Conservation (phyloP, 2,888 invertebrate species). For the Drosophila putrida region DNA sequence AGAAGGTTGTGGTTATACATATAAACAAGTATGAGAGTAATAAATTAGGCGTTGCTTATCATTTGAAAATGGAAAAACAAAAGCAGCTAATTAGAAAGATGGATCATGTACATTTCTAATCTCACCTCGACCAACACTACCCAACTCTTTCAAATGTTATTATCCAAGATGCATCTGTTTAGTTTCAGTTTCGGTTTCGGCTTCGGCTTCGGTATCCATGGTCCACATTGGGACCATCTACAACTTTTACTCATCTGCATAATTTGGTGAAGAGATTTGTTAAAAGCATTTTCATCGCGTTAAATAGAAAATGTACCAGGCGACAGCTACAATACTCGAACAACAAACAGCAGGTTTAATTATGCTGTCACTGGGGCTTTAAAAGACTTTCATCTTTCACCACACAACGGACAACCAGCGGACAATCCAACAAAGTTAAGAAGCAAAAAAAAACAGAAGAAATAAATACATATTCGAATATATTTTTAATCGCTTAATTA, state of each 20-base stretch:
- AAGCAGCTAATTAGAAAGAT: conserved; percentile 38
- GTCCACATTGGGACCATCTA: conserved; percentile 25
- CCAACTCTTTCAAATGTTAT: neutral
- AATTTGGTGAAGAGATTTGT: conserved; percentile 60
- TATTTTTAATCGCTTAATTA: conserved; percentile 78
- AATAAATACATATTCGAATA: conserved; percentile 51
- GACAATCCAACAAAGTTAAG: conserved; percentile 31
- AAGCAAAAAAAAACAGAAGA: conserved; percentile 42
- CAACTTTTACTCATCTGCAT: conserved; percentile 74
- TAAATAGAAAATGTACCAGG: conserved; percentile 56
- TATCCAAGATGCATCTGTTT: conserved; percentile 16
- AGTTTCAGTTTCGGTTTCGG: conserved; percentile 7
- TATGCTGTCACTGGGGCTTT: conserved; percentile 77
- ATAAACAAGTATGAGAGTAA: conserved; percentile 4
- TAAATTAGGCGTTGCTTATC: conserved; percentile 33
- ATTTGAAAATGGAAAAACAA: conserved; percentile 12
- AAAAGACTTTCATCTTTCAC: conserved; percentile 78
- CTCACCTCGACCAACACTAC: conserved; percentile 1
- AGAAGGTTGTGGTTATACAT: conserved; percentile 9
- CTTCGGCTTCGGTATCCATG: neutral
- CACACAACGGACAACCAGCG: conserved; percentile 18
- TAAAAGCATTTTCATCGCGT: conserved; percentile 66
- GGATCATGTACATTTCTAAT: conserved; percentile 26
- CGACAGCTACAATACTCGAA: conserved; percentile 43
- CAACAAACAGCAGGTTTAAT: conserved; percentile 58